Conservation (phyloP, 1,140 invertebrate species). For the Polypedilum vanderplanki region DNA sequence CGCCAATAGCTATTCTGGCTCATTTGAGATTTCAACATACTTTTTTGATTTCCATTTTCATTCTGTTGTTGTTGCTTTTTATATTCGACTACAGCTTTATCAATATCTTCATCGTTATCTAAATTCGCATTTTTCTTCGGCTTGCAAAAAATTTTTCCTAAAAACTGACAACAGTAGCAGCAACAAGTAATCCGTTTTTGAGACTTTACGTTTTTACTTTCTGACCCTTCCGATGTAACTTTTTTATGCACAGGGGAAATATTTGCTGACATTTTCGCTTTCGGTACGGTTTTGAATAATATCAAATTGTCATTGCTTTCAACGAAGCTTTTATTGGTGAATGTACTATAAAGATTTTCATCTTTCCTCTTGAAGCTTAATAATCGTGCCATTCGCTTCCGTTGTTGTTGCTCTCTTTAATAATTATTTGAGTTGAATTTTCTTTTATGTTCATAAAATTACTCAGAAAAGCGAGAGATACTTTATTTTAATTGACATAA, state of each 20-base stretch:
- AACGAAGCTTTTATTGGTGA: not conserved
- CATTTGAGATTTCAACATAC: not conserved
- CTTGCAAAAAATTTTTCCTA: not conserved
- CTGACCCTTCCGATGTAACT: not conserved
- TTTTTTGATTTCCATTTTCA: constrained; percentile 31
- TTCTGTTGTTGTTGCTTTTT: constrained; percentile 32
- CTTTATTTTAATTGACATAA: too few relatives aligned
- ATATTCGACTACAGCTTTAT: constrained; percentile 44
- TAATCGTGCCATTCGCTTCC: constrained; percentile 36
- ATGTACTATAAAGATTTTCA: constrained; percentile 33
- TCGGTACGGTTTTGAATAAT: not conserved
- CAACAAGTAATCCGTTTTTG: constrained; percentile 29
- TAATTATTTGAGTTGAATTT: not conserved
- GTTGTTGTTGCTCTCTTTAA: not conserved
- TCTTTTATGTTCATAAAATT: not conserved
- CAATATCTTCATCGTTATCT: constrained; percentile 44
- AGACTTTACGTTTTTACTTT: constrained; percentile 29
- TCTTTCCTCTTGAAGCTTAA: constrained; percentile 35
- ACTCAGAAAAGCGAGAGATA: too few relatives aligned
- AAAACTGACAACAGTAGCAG: constrained; percentile 32
- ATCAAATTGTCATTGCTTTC: not conserved
- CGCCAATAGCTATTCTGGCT: constrained; percentile 35
- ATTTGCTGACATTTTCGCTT: constrained; percentile 20
- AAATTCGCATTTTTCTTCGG: constrained; percentile 37
- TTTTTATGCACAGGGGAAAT: not conserved